A percentile compares a stretch with the other conserved stretches of the same genome.
phyloP scores from a whole-genome alignment of 2,888 invertebrate genomes.

The Polietes domitor region DNA sequence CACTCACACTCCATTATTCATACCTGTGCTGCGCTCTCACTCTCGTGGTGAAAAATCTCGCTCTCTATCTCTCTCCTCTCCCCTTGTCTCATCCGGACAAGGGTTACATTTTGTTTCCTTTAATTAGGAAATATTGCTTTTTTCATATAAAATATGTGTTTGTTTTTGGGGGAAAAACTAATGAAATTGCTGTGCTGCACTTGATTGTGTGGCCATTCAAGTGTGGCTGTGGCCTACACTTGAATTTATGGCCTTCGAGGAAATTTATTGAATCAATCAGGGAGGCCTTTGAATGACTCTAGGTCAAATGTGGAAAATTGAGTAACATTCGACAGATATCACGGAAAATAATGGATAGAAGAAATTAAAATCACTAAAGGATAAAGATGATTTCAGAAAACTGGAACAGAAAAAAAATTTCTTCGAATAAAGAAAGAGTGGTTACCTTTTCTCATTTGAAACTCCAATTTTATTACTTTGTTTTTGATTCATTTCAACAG shows the following conservation, averaged over 20 bases:
- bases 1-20: neutral
- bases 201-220: neutral
- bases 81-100: neutral
- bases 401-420: no score
- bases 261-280: no score
- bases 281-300: no score
- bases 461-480: neutral
- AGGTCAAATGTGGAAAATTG: no score
- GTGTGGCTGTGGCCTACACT: neutral
- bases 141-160: neutral
- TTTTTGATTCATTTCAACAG: neutral
- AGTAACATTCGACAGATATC: no score
- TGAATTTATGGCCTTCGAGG: neutral
- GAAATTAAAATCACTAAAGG: neutral
- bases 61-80: neutral
- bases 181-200: neutral
- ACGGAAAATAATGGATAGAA: no score
- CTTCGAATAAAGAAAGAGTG: no score
- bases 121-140: neutral
- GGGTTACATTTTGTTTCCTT: slow-evolving; percentile 3
- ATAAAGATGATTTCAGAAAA: neutral
- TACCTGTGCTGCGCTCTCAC: neutral
- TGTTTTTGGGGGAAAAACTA: neutral
- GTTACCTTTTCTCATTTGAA: neutral
- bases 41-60: neutral